Evolutionary conservation across 2,113 vertebrate genomes (phyloP).

Genomic region (Strix aluco): DNA sequence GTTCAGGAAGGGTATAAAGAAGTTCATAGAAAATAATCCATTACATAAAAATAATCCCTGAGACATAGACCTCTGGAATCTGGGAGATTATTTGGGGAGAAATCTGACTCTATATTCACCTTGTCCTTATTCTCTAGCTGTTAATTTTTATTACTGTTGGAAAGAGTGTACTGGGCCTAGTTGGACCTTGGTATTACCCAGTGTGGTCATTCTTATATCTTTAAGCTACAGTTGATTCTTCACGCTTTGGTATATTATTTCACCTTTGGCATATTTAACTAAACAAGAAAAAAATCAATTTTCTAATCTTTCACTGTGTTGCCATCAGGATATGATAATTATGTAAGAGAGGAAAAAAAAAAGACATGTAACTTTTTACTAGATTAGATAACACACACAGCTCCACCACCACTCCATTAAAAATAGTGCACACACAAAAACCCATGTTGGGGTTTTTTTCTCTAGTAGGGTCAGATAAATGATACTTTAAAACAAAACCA

Average conservation of each 20-base stretch:
- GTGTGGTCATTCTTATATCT: background rate
- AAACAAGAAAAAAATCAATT: background rate
- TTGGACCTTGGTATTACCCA: background rate
- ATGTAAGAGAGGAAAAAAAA: background rate
- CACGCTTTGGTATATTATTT: background rate
- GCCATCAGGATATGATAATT: background rate
- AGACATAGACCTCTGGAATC: background rate
- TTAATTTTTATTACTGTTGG: background rate
- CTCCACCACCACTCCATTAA: constrained; percentile 7
- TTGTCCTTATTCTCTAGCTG: rapidly evolving
- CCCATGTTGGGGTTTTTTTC: background rate
- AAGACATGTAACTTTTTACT: background rate
- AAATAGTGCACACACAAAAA: background rate
- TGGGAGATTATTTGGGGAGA: background rate
- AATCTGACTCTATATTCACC: background rate
- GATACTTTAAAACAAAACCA: background rate
- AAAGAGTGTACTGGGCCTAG: background rate
- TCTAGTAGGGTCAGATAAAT: background rate
- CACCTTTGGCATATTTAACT: background rate
- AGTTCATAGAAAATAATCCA: background rate
- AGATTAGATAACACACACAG: constrained; percentile 21
- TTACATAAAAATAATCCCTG: background rate
- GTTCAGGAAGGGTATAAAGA: background rate
- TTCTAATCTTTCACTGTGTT: background rate
- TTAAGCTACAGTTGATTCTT: background rate